Percentiles rank a stretch among this genome's conserved stretches.
Evolutionary conservation across 2,113 vertebrate genomes (phyloP).

Genomic region (Megaleporinus macrocephalus): DNA sequence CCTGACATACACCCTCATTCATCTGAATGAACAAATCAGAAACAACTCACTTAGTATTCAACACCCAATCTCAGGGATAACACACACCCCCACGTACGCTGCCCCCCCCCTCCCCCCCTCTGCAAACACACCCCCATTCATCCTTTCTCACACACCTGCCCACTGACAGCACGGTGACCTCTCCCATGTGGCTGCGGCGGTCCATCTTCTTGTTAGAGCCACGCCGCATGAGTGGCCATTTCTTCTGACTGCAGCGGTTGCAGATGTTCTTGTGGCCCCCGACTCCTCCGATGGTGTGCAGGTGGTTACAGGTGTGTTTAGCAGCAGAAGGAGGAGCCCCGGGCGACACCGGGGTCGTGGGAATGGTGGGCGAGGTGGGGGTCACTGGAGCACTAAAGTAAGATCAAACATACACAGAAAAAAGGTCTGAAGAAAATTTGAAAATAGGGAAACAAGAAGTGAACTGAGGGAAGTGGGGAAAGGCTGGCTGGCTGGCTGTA

Average conservation of each 20-base stretch:
- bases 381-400: constrained; percentile 79
- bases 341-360: constrained; percentile 67
- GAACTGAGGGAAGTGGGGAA: too few relatives aligned
- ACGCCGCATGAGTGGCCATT: constrained; percentile 87
- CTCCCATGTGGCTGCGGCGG: constrained; percentile 75
- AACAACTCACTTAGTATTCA: constrained; percentile 57
- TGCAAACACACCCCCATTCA: constrained; percentile 6
- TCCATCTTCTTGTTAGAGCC: constrained; percentile 72
- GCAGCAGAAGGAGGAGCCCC: constrained; percentile 67
- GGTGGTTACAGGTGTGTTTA: constrained; percentile 89
- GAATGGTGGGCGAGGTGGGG: constrained; percentile 77
- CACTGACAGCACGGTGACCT: constrained; percentile 92
- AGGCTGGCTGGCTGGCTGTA: too few relatives aligned
- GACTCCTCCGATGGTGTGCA: constrained; percentile 89
- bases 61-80: constrained; percentile 27
- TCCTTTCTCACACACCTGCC: constrained; percentile 82
- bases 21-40: constrained; percentile 60
- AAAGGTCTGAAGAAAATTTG: background rate
- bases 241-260: constrained; percentile 89
- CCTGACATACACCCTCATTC: constrained; percentile 40
- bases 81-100: background rate
- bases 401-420: background rate
- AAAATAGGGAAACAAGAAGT: background rate
- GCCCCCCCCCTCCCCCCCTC: too few relatives aligned
- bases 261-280: constrained; percentile 84